Base-by-base conservation (phyloP, 2,113 vertebrate species). In the Gobius niger region DNA sequence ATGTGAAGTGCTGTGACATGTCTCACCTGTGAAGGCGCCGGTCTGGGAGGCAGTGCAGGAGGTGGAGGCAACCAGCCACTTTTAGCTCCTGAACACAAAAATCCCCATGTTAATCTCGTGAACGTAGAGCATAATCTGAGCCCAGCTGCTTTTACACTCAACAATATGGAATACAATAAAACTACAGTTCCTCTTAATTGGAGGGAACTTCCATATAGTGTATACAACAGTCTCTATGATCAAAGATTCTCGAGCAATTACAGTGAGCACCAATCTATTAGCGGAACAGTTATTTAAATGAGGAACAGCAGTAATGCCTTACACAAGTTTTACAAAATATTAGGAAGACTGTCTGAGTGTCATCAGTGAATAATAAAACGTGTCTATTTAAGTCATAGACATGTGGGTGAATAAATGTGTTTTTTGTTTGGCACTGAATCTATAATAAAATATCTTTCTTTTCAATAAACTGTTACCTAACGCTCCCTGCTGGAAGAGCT, bases 1-100 rank as follows among this genome's bases (percentile, higher is more conserved):
- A 11, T 11, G 9, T 5, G 18, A n/a, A 9, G 3, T 54, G 24
- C 47, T 56, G 1, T n/a, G 44, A 49, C 2, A 44, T 9, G n/a
- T n/a, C 66, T 59, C 90, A 99, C 97, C 94, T 98, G 96, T 67
- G 94, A 91, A 2, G 85, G 79, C 47, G 89, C 87, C 13, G 96
- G 96, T 84, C 96, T 91, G 3, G 96, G 96, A 62, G 97, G 97
- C 24, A 98, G 93, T 0, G 96, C 96, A 0, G 95, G 96, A 72
- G 94, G 94, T 66, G 91, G 93, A 1, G 92, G 94, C 76, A 95
- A 81, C 93, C 94, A 94, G 73, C 92, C 94, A 64, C 93, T 68
- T 88, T 93, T 91, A 59, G 80, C 63, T 75, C 93, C 96, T 92
- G 80, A 84, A 85, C 19, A 18, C 18, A 82, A 74, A 50, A 60